phyloP scores from a whole-genome alignment of 1,140 invertebrate genomes.

The Caenorhabditis inopinata region DNA sequence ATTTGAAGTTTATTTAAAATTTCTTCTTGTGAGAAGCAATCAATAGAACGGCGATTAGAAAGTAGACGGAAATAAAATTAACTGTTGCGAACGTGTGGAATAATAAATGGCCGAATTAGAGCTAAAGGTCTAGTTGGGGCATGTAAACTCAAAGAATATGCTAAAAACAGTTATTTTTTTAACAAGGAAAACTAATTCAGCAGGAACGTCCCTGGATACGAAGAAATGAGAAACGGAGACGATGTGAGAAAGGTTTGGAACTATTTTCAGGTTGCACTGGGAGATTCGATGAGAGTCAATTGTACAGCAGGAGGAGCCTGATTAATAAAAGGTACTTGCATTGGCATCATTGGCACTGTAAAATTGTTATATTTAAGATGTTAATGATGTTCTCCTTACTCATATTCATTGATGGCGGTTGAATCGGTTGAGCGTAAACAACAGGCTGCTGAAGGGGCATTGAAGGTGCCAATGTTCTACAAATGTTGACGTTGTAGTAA shows the following conservation, averaged over 20 bases:
- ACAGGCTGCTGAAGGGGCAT: background rate
- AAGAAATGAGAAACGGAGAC: background rate
- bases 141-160: no score
- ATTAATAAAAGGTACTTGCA: background rate
- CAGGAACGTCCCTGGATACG: no score
- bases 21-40: background rate
- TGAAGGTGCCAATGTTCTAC: background rate
- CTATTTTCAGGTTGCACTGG: background rate
- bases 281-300: background rate
- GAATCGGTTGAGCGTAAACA: background rate
- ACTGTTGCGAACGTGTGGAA: no score
- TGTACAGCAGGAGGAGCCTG: background rate
- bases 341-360: constrained; percentile 16
- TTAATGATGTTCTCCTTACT: background rate
- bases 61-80: background rate
- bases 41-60: background rate
- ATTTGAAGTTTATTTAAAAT: constrained; percentile 4
- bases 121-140: no score
- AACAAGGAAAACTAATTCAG: no score
- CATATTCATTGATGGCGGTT: constrained; percentile 6
- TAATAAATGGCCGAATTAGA: no score
- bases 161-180: no score
- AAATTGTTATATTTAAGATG: background rate
- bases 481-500: background rate
- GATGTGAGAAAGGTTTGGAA: background rate